Base-by-base conservation (phyloP, 2,888 invertebrate genomes). In the Ochropacha duplaris region DNA sequence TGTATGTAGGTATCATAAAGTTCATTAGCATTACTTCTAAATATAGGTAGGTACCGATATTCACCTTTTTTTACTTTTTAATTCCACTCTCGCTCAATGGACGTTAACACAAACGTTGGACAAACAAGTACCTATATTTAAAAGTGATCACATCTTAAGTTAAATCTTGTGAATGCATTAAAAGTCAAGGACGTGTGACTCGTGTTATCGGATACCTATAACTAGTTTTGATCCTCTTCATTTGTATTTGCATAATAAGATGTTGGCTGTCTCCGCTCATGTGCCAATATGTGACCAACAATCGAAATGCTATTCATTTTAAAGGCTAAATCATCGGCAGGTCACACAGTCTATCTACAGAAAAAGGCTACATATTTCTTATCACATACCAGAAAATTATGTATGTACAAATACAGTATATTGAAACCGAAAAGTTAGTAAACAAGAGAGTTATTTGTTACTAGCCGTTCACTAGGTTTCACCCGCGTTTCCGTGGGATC, bases 151-250 rank as follows among this genome's bases (percentile, higher is more conserved):
- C 31, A 52, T 52, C 31, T 31, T 52, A 49, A 24, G 54, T 55
- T 52, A 57, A 61, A 54, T 56, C 22, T 50, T 56, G 59, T 62
- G 67, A 74, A 72, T 78, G 75, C 79, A 78, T 65, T 72, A 84
- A 85, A 85, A 76, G 84, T 85, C 87, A 86, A 85, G 87, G 86
- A 71, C 79, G 61, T 55, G 57, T 63, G 61, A 72, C 57, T 54
- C 64, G 68, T 69, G 63, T 65, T 61, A 61, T 65, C 63, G 59
- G 62, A 64, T 68, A n/a, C n/a, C n/a, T n/a, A 71, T 62, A 74
- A 79, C 81, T 62, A 71, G 79, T 84, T 79, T 71, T 61, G 67
- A 65, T 76, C 77, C 60, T 81, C 74, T 78, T 76, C 72, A 60
- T 64, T 68, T 67, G 56, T 59, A 71, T 71, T 73, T 71, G 63